A percentile compares a stretch with the other conserved stretches of the same genome.
Evolutionary conservation across 2,113 vertebrate species (phyloP).

Genomic region (Embiotoca jacksoni): DNA sequence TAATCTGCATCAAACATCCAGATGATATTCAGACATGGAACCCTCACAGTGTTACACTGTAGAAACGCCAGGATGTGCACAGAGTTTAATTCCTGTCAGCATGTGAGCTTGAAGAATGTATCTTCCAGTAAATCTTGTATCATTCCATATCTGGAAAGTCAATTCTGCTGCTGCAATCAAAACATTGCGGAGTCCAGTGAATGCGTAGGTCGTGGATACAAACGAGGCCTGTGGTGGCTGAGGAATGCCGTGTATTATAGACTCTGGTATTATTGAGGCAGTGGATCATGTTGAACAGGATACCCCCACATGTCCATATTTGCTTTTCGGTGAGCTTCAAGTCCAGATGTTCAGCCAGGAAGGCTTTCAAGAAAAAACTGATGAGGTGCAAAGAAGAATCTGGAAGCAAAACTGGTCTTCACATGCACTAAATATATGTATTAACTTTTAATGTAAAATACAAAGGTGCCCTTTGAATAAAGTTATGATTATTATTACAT

Average conservation of each 20-base stretch:
- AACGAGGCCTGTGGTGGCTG: slow-evolving; percentile 22
- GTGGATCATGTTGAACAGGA: slow-evolving; percentile 33
- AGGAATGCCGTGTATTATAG: slow-evolving; percentile 37
- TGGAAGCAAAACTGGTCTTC: not conserved
- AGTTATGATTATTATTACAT: too few species aligned
- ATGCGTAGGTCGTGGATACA: slow-evolving; percentile 33
- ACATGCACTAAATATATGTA: not conserved
- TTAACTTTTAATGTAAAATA: not conserved
- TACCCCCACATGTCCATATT: not conserved
- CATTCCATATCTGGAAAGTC: slow-evolving; percentile 50
- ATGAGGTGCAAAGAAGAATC: not conserved
- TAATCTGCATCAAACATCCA: not conserved
- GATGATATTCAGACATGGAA: slow-evolving; percentile 13
- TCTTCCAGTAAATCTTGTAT: slow-evolving; percentile 34
- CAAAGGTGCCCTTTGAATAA: too few species aligned
- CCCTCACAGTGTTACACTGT: not conserved
- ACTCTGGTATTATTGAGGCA: slow-evolving; percentile 10
- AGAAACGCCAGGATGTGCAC: not conserved
- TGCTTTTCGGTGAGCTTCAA: not conserved
- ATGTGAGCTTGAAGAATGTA: slow-evolving; percentile 5
- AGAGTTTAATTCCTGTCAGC: slow-evolving; percentile 12
- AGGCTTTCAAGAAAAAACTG: slow-evolving; percentile 1
- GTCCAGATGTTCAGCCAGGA: slow-evolving; percentile 7
- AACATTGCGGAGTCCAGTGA: slow-evolving; percentile 40
- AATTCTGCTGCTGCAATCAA: slow-evolving; percentile 26